Evolutionary conservation across 2,888 invertebrate species (phyloP), one percentile per base, ranked within the genome.

Genomic region (Plagiodera versicolora): DNA sequence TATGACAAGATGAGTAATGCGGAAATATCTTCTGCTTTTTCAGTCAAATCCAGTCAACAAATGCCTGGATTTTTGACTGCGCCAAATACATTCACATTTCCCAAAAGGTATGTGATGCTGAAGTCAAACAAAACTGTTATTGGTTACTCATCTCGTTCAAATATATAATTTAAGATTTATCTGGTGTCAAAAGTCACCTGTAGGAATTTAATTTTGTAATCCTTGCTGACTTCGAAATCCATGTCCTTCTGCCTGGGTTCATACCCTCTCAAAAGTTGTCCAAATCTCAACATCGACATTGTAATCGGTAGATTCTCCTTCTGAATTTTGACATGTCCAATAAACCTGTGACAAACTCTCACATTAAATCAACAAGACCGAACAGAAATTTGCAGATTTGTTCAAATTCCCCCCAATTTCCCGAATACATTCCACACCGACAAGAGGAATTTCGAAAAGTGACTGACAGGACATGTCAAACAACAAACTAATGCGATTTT

Each of bases 241-340:
- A 69, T 61, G 24, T 68, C 60, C 51, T 61, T 67, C 39, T 55
- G 56, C 35, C 66, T 66, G 3, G 75, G 68, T 55, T 70, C 73
- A 46, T 78, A 57, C 2, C 75, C 74, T 56, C 68, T 71, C n/a
- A 79, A 51, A 14, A 75, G 70, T 51, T 77, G 74, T 1, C 77
- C 77, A 63, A 82, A 79, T 57, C 78, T 72, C 47, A 82, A 66
- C 69, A 80, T 77, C 1, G 82, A 82, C 20, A 80, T 60, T 0
- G 79, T 76, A 14, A 81, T 63, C 11, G 69, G 61, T 18, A 80
- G 68, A 69, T 81, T 76, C 49, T 79, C 74, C 60, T 61, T 70
- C 3, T 69, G 66, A 1, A 74, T 72, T 60, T 76, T 75, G 20
- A 82, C 69, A 61, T 82, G 82, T 19, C 79, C 81, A 60, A 82